Evolutionary conservation across 2,888 invertebrate species (phyloP).

Genomic region (Limnephilus lunatus): DNA sequence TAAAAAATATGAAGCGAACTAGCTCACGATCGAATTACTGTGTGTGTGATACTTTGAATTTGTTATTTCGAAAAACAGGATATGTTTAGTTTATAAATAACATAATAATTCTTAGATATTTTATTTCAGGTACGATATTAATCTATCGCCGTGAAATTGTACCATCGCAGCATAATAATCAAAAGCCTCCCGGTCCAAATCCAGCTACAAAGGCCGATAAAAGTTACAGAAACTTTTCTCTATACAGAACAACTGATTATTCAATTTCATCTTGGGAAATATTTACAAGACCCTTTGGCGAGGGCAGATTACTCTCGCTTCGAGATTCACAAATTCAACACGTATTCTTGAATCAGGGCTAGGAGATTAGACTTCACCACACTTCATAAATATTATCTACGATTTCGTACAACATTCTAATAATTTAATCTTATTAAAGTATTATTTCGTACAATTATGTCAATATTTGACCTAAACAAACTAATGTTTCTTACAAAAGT

Average conservation of each 20-base stretch:
- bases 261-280: constrained; percentile 66
- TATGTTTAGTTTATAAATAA: not conserved
- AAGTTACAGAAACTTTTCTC: constrained; percentile 25
- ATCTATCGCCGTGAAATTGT: not conserved
- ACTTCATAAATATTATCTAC: not conserved
- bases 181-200: not conserved
- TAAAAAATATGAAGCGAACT: too few species aligned
- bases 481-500: too few species aligned
- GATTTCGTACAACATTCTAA: not conserved
- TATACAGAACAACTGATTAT: constrained; percentile 63
- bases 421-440: not conserved
- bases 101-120: not conserved
- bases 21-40: too few species aligned
- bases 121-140: not conserved
- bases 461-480: too few species aligned
- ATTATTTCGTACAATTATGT: too few species aligned
- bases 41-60: too few species aligned
- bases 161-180: not conserved
- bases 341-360: constrained; percentile 56
- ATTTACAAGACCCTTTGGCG: constrained; percentile 63
- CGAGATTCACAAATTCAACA: constrained; percentile 66
- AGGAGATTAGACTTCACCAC: not conserved
- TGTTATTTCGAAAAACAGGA: not conserved
- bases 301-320: constrained; percentile 66
- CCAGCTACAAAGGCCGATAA: constrained; percentile 11